Conservation (phyloP, 2,797 vertebrate genomes). For the Phoxinus dragarum region DNA sequence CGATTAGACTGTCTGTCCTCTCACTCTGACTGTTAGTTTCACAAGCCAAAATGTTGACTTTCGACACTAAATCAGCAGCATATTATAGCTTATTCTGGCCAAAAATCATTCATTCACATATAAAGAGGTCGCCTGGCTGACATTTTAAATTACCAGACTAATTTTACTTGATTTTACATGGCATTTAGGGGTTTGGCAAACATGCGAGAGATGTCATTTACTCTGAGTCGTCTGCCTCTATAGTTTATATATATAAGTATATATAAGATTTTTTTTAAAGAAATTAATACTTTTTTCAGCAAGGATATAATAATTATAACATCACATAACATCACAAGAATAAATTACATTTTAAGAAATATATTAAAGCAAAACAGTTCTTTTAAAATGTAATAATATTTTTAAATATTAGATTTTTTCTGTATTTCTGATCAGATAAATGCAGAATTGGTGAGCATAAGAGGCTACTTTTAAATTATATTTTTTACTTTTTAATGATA, state of each 20-base stretch:
- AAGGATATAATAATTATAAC: neutral
- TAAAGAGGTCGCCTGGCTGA: neutral
- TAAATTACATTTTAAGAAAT: neutral
- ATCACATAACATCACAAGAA: too few relatives aligned
- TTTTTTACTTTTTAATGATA: neutral
- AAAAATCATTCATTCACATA: conserved; percentile 14
- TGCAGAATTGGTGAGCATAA: neutral
- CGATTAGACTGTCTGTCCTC: neutral
- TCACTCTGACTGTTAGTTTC: neutral
- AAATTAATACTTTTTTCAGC: neutral
- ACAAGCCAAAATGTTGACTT: conserved; percentile 21
- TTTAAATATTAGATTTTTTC: neutral
- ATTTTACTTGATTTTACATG: conserved; percentile 10
- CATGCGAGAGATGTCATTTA: neutral
- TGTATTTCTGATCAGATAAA: neutral
- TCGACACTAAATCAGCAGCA: conserved; percentile 16
- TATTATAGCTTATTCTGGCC: conserved; percentile 21
- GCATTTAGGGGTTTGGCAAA: conserved; percentile 19
- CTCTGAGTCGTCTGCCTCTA: neutral
- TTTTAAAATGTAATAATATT: neutral
- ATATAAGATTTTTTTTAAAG: neutral
- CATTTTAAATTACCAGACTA: conserved; percentile 1
- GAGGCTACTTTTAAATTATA: neutral
- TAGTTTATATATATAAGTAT: neutral
- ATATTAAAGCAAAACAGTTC: neutral